These are phyloP conservation scores for Spodoptera exigua DNA, from an alignment of 2,888 invertebrate genomes.

Conservation along the genomic window DNA sequence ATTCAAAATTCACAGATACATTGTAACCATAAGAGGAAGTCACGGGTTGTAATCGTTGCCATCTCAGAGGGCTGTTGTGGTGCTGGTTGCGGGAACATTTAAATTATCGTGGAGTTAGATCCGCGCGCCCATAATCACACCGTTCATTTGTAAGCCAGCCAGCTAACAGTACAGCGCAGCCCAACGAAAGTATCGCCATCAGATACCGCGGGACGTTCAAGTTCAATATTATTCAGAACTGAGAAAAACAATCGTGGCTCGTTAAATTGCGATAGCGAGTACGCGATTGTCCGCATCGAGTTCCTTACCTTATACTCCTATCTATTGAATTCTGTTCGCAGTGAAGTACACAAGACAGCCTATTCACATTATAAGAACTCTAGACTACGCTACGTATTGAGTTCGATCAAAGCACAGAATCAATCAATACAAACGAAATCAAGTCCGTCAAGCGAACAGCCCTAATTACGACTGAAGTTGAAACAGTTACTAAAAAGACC, in stretches of 20 bases:
- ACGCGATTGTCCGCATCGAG: constrained; percentile 80
- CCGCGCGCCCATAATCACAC: constrained; percentile 86
- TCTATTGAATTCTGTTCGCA: constrained; percentile 63
- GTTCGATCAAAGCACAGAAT: constrained; percentile 47
- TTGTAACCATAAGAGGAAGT: constrained; percentile 83
- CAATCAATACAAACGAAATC: constrained; percentile 67
- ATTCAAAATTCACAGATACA: constrained; percentile 82
- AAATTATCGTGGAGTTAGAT: constrained; percentile 87
- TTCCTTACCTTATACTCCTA: constrained; percentile 70
- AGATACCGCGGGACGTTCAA: constrained; percentile 81
- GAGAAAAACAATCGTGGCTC: constrained; percentile 88
- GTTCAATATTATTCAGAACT: constrained; percentile 89
- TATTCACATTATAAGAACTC: constrained; percentile 47
- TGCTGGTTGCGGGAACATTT: constrained; percentile 85
- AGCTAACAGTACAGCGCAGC: constrained; percentile 82
- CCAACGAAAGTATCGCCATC: constrained; percentile 86
- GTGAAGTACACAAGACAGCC: constrained; percentile 53
- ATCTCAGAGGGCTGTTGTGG: constrained; percentile 75
- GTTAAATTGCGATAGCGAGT: constrained; percentile 85
- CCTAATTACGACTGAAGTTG: constrained; percentile 76
- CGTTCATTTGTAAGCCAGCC: constrained; percentile 86
- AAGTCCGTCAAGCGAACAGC: constrained; percentile 60
- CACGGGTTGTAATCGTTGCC: constrained; percentile 80
- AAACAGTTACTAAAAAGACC: constrained; percentile 73
- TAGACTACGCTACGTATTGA: constrained; percentile 34